Evolutionary conservation across 2,113 vertebrate species (phyloP).

Genomic region (Dromiciops gliroides): DNA sequence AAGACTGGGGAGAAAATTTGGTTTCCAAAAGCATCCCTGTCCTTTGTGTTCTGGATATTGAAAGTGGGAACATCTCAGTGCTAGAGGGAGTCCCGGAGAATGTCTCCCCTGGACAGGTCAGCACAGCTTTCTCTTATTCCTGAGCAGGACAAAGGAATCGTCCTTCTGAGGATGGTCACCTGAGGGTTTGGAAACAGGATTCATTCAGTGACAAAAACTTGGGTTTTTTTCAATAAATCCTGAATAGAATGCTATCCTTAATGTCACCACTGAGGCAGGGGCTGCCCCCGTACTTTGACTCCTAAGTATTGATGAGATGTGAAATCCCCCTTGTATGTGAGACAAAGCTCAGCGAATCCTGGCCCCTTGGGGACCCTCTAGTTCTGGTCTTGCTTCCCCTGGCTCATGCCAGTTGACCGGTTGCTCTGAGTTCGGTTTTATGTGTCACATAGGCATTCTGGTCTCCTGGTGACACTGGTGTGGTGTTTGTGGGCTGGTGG

Average conservation of each 20-base stretch:
- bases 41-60: slow-evolving; percentile 92
- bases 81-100: slow-evolving; percentile 91
- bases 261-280: neutral
- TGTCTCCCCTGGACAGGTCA: slow-evolving; percentile 95
- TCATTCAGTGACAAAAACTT: neutral
- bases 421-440: slow-evolving; percentile 9
- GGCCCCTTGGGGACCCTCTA: neutral
- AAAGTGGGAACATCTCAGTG: slow-evolving; percentile 89
- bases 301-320: neutral
- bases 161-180: neutral
- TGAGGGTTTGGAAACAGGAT: fast-evolving
- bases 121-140: neutral
- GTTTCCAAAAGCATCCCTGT: slow-evolving; percentile 87
- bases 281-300: neutral
- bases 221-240: neutral
- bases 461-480: slow-evolving; percentile 90
- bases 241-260: neutral
- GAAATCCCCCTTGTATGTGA: neutral
- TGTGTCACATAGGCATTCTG: slow-evolving; percentile 90
- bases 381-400: neutral
- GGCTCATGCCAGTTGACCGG: neutral
- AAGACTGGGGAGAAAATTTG: slow-evolving; percentile 94
- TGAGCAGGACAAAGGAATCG: neutral
- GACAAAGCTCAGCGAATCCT: neutral
- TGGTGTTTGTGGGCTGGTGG: slow-evolving; percentile 96